phyloP scores from a whole-genome alignment of 2,113 vertebrate species.

The Rhinichthys klamathensis region DNA sequence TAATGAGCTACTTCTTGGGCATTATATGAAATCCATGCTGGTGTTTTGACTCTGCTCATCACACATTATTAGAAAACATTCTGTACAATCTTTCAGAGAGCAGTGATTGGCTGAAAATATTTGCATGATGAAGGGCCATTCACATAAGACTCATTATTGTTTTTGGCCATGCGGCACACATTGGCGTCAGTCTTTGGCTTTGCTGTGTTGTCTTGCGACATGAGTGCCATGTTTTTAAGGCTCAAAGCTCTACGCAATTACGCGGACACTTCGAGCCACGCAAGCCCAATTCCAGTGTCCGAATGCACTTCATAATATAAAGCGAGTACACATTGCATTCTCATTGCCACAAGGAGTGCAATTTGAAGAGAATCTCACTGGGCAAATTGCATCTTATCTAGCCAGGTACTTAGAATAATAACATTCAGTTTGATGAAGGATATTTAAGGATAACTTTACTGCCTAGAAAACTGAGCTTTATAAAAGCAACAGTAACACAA shows the following conservation, averaged over 20 bases:
- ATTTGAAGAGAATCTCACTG: neutral
- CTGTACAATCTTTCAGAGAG: neutral
- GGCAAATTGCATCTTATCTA: neutral
- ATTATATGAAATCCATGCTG: neutral
- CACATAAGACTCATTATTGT: neutral
- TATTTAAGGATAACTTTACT: neutral
- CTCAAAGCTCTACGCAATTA: neutral
- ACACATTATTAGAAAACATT: conserved; percentile 8
- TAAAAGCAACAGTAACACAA: neutral
- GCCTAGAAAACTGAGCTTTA: neutral
- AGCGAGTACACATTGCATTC: neutral
- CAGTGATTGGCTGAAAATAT: conserved; percentile 9
- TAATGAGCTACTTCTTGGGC: neutral
- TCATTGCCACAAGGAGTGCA: neutral
- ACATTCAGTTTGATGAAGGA: neutral
- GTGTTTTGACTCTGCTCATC: conserved; percentile 1
- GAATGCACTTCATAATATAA: neutral
- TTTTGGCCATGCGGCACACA: neutral
- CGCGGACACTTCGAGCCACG: neutral
- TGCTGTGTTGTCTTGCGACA: neutral
- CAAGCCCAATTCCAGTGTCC: neutral
- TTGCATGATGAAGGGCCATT: conserved; percentile 6
- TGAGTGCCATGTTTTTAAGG: neutral
- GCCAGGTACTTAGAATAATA: neutral
- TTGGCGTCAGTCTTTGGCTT: neutral